Conservation (phyloP, 2,113 vertebrate genomes). For the Actinemys pallida region DNA sequence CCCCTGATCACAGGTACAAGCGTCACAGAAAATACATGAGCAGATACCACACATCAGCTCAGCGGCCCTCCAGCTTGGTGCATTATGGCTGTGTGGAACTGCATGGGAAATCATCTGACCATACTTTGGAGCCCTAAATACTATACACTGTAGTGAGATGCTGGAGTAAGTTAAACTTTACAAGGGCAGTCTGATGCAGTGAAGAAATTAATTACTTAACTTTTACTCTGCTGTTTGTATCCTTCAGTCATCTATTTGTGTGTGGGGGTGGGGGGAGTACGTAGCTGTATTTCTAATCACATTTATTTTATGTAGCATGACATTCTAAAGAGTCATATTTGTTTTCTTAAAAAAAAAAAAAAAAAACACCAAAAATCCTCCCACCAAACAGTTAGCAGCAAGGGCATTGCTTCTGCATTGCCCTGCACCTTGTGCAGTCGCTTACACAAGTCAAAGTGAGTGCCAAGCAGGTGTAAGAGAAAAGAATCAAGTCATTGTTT, state of each 20-base stretch:
- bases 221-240: not conserved
- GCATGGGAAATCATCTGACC: not conserved
- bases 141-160: not conserved
- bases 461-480: not conserved
- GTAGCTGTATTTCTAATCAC: not conserved
- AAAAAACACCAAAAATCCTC: too few species aligned
- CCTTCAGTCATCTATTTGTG: not conserved
- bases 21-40: not conserved
- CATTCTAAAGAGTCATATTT: not conserved
- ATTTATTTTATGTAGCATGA: not conserved
- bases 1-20: not conserved
- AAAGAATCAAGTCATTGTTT: not conserved
- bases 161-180: constrained; percentile 10
- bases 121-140: not conserved
- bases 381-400: not conserved
- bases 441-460: not conserved
- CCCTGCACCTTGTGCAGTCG: fast-evolving
- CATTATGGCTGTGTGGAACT: fast-evolving
- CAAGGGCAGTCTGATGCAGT: not conserved
- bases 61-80: not conserved
- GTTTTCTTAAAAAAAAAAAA: not conserved
- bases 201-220: constrained; percentile 19
- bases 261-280: not conserved
- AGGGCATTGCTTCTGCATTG: not conserved
- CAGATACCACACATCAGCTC: not conserved